Evolutionary conservation across 2,888 invertebrate species (phyloP).

Genomic region (Trachelus stipa): DNA sequence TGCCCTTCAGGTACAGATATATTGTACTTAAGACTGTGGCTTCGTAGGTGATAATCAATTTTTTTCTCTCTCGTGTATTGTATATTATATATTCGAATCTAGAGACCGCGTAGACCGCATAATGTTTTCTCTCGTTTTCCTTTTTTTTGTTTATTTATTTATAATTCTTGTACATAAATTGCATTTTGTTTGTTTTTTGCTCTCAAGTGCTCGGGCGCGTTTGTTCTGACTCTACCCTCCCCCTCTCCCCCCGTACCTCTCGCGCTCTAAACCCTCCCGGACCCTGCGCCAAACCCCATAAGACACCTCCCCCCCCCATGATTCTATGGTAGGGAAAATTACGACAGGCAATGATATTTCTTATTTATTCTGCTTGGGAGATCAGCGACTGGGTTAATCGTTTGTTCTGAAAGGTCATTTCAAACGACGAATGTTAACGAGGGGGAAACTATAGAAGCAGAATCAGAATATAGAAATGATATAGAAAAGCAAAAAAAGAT

Average conservation of each 20-base stretch:
- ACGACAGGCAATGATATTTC: too few species aligned
- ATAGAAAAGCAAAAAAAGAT: neutral
- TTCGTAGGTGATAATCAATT: conserved; percentile 44
- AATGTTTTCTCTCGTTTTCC: conserved; percentile 49
- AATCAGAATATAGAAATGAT: neutral
- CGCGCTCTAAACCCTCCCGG: neutral
- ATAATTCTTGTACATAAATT: conserved; percentile 31
- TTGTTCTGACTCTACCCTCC: neutral
- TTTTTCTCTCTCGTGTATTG: conserved; percentile 20
- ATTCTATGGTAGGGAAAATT: too few species aligned
- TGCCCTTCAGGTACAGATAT: conserved; percentile 56
- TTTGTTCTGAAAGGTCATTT: neutral
- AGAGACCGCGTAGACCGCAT: conserved; percentile 30
- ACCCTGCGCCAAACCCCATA: neutral
- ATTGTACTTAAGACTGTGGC: conserved; percentile 61
- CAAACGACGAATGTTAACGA: neutral
- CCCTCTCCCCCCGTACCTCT: neutral
- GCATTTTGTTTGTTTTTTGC: conserved; percentile 25
- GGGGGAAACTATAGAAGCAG: neutral
- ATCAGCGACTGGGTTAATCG: neutral
- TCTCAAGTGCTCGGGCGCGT: neutral
- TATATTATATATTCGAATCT: conserved; percentile 32
- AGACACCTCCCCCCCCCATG: too few species aligned
- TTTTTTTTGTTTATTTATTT: conserved; percentile 30
- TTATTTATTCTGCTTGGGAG: neutral